Evolutionary conservation across 53 echinoderm and acorn worm species (phyloP), one percentile per base, ranked within the genome.

Genomic region (Actinopyga echinites): DNA sequence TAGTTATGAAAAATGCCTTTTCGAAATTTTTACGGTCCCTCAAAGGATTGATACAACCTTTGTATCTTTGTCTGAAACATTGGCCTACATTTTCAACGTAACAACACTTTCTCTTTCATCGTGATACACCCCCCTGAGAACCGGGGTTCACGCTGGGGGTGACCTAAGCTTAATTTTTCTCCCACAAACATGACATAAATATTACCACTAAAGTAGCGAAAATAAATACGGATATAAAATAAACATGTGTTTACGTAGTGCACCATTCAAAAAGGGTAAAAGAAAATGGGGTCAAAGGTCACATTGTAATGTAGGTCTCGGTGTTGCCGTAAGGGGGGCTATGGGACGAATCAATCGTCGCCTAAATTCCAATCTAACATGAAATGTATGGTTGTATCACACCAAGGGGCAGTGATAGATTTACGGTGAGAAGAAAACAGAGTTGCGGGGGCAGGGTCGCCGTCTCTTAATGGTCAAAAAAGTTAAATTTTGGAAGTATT

Each of bases 221-320:
- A 71, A 71, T 71, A 71, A 71, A 71, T 42, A 40, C 13, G 44
- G 25, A 71, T 42, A 71, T 44, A 42, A 11, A 71, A 71, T 28
- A 71, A 71, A 71, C 71, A 71, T 23, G 71, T 71, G 43, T 71
- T 71, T 71, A 71, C 43, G 71, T 44, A 71, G 22, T 22, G 40
- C 71, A 36, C 42, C 40, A 44, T 21, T 6, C 31, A 42, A 44
- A 40, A 42, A n/a, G 32, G n/a, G 7, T 42, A 43, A 69, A 26
- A 28, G 13, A 71, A 71, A 43, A 34, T 71, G 20, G 6, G 71
- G 71, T 71, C 71, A 71, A 71, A 22, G 44, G 71, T 71, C 34
- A 40, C 71, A n/a, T 25, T 24, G 40, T 44, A 25, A 71, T 44
- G 71, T 42, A 42, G 42, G 34, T 40, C 71, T 40, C 24, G 9